Evolutionary conservation across 2,113 vertebrate species (phyloP), one percentile per base, ranked within the genome.

Genomic region (Sinocyclocheilus rhinocerous): DNA sequence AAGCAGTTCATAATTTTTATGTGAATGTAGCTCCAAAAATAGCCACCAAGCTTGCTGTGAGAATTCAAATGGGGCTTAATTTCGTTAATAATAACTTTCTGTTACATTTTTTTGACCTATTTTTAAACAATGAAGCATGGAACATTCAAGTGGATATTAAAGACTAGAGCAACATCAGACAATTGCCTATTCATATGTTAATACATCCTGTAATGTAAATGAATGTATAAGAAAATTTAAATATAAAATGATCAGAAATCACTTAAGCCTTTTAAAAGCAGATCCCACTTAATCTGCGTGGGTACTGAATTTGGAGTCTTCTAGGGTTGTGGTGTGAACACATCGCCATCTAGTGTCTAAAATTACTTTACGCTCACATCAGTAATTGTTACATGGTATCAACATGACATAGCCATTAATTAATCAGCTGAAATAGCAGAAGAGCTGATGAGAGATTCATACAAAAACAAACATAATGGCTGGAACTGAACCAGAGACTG

Each of bases 311-410:
- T 45, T 45, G 12, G 36, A 42, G 4, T 42, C 36, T 42, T 72
- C 39, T 7, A 39, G 6, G 39, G 42, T 42, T 9, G 7, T 42
- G 42, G 26, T 88, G 81, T 67, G 57, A 76, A 75, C 55, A 24
- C 24, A 77, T n/a, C 61, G 26, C 76, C 88, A 86, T 63, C 85
- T 87, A 16, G 76, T 76, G 87, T 57, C 6, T 33, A 73, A 75
- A 73, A 6, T 33, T 24, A 26, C 50, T 81, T 55, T n/a, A 15
- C 9, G 22, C 20, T 36, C 2, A 29, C 61, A 3, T 67, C 48
- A 9, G 13, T 13, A 52, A 52, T 65, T 48, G 12, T 45, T 45
- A 42, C 42, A 42, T 42, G 9, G 9, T 45, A 42, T 42, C 36
- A 42, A 42, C 42, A 45, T 45, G 1, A 45, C 42, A 7, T 33